A percentile compares a stretch with the other conserved stretches of the same genome.
Evolutionary conservation across 2,888 invertebrate species (phyloP).

Genomic region (Callimorpha dominula): DNA sequence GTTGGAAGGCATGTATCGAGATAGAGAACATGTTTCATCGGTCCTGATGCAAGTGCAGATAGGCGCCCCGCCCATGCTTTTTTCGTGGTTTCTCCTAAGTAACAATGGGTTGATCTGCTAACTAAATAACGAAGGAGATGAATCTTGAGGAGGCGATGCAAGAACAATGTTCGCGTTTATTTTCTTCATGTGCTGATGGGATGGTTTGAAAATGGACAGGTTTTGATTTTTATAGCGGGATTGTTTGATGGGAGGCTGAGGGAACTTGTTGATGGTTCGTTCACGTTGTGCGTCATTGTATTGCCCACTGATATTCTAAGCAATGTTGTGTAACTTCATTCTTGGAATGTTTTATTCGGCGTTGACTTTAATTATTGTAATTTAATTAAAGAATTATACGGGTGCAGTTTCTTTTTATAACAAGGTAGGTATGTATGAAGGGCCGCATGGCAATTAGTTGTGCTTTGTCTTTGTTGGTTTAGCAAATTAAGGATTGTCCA

Average conservation of each 20-base stretch:
- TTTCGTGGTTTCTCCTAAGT: slow-evolving; percentile 83
- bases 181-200: slow-evolving; percentile 60
- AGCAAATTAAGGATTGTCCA: too few relatives aligned
- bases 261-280: slow-evolving; percentile 22
- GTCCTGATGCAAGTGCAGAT: slow-evolving; percentile 76
- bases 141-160: slow-evolving; percentile 70
- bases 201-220: slow-evolving; percentile 47
- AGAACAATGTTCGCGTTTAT: slow-evolving; percentile 70
- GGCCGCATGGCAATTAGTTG: not conserved
- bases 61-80: slow-evolving; percentile 84
- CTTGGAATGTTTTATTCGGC: not conserved
- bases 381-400: not conserved
- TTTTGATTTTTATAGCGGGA: slow-evolving; percentile 54
- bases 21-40: slow-evolving; percentile 83
- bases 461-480: too few relatives aligned
- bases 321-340: slow-evolving; percentile 1
- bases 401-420: not conserved
- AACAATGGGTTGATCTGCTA: slow-evolving; percentile 86
- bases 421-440: not conserved
- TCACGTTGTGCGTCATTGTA: slow-evolving; percentile 16
- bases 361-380: not conserved
- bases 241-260: slow-evolving; percentile 47
- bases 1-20: slow-evolving; percentile 83
- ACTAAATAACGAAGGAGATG: slow-evolving; percentile 83
- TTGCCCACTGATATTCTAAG: not conserved